These are phyloP conservation scores for Anastrepha obliqua DNA, from an alignment of 1,140 invertebrate species.

Conservation along the genomic window DNA sequence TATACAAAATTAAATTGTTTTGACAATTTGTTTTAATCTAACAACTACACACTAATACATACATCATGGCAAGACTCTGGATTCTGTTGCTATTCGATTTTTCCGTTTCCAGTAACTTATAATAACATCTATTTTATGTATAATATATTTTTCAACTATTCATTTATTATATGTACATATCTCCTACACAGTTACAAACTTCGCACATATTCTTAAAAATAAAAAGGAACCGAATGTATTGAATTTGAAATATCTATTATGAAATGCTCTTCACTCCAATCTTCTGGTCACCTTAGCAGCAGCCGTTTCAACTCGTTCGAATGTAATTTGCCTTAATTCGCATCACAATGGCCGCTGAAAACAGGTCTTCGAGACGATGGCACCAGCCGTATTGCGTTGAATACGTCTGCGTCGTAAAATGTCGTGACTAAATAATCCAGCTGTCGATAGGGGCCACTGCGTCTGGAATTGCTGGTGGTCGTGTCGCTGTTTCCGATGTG, in stretches of 20 bases:
- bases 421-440: constrained; percentile 10
- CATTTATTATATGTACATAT: too few species aligned
- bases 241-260: constrained; percentile 10
- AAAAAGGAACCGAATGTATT: constrained; percentile 28
- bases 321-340: background rate
- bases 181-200: background rate
- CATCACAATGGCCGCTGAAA: constrained; percentile 66
- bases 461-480: constrained; percentile 60
- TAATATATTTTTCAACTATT: too few species aligned
- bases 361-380: constrained; percentile 14
- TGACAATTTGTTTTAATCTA: too few species aligned
- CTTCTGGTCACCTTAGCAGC: background rate
- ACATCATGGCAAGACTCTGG: constrained; percentile 71
- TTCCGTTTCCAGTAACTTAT: constrained; percentile 23
- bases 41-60: background rate
- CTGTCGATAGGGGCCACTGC: constrained; percentile 14
- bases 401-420: background rate
- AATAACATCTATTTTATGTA: too few species aligned
- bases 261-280: constrained; percentile 56
- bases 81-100: constrained; percentile 66
- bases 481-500: constrained; percentile 65
- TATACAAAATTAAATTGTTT: too few species aligned
- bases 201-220: constrained; percentile 25
- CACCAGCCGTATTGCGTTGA: background rate
- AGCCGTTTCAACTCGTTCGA: background rate